phyloP scores from a whole-genome alignment of 2,113 vertebrate genomes.

The Eurystomus gularis region DNA sequence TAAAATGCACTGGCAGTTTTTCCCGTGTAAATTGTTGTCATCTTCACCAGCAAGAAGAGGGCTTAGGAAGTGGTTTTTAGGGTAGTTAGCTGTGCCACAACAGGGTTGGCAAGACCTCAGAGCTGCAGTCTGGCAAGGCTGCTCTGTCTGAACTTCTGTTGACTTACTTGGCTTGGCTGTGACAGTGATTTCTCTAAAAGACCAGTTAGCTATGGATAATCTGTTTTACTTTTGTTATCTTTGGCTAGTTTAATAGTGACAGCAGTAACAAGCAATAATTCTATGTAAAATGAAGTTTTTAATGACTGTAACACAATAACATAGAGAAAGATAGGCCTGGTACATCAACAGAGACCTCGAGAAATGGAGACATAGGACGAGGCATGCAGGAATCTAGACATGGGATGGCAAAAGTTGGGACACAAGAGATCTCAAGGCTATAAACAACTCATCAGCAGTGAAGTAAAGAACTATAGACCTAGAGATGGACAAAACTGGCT shows the following conservation, averaged over 20 bases:
- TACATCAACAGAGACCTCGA: background rate
- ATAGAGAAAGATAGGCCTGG: background rate
- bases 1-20: background rate
- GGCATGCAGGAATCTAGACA: accelerated
- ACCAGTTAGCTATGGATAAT: background rate
- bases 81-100: background rate
- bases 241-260: background rate
- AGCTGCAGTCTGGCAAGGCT: background rate
- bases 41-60: background rate
- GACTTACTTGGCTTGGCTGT: background rate
- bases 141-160: background rate
- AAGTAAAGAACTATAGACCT: background rate
- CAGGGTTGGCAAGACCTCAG: background rate
- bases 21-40: background rate
- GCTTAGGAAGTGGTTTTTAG: accelerated
- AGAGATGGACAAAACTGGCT: background rate
- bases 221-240: background rate
- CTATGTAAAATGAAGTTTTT: background rate
- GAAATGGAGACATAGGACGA: background rate
- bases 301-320: background rate
- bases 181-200: background rate
- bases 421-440: background rate
- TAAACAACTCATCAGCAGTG: background rate
- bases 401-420: background rate
- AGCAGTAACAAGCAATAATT: background rate